Evolutionary conservation across 30 jellyfish, hydroid and myxozoan genomes (phyloP), one percentile per base, ranked within the genome.

Genomic region (Hydractinia echinata): DNA sequence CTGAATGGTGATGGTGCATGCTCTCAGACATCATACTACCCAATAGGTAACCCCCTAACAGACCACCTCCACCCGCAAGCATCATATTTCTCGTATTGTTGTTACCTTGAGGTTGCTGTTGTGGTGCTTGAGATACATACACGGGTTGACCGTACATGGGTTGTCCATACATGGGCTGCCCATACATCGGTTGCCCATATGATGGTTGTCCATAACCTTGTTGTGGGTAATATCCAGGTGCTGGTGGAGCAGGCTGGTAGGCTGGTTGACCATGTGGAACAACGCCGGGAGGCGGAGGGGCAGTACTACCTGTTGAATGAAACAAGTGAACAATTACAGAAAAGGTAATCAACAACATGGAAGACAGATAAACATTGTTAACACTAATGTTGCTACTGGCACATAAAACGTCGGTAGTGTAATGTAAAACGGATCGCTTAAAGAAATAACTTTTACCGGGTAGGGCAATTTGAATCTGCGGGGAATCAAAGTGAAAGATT

Each of bases 1-100:
- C 88, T 74, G 86, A 92, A 9, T 91, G 83, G 20, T 85, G 89
- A 64, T 89, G 96, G 55, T 73, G 84, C 81, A 83, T 74, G 49
- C 84, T 79, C 30, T 84, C 79, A 4, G 89, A 48, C 82, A 92
- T 81, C 89, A 84, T 81, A 66, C 95, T 87, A 4, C 98, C 98
- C 81, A 92, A 53, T 64, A 87, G 87, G 77, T 66, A 92, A 7
- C 98, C 98, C 9, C 94, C 98, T 6, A 92, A 89, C 55, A 95
- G 89, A 5, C 98, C 98, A 14, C 89, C 95, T 4, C 96, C 98
- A 52, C 96, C 98, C 21, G 96, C 98, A 10, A 92, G 87, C 44
- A 92, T 54, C 98, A 92, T 86, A 67, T 87, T 92, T 16, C 98
- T 79, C 61, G 96, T 74, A 13, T 88, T 82, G 81, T 87, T 92